A percentile compares a stretch with the other conserved stretches of the same genome.
phyloP scores from a whole-genome alignment of 2,888 invertebrate species.

The Smittia sp. region DNA sequence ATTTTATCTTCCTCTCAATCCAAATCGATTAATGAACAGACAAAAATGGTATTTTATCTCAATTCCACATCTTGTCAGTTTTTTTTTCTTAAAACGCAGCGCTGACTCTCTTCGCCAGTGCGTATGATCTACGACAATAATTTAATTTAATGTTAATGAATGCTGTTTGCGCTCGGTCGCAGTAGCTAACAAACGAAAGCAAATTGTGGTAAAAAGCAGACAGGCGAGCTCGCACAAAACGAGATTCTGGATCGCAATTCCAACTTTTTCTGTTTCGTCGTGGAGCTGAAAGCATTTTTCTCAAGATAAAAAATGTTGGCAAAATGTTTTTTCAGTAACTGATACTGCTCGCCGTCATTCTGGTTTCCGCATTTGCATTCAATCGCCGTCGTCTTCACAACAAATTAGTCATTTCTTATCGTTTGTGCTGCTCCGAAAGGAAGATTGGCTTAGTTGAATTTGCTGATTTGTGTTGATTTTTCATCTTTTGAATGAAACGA shows the following conservation, averaged over 20 bases:
- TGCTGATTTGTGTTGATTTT: too few species aligned
- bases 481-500: not conserved
- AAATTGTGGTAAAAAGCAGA: not conserved
- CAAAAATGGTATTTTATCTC: slow-evolving; percentile 25
- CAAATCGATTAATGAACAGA: slow-evolving; percentile 7
- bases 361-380: not conserved
- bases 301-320: slow-evolving; percentile 4
- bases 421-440: too few species aligned
- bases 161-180: not conserved
- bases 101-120: not conserved
- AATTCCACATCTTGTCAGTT: slow-evolving; percentile 25
- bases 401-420: not conserved
- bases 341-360: not conserved
- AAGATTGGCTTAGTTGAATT: too few species aligned
- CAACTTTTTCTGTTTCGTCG: not conserved
- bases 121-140: slow-evolving; percentile 25
- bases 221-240: not conserved
- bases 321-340: slow-evolving; percentile 17
- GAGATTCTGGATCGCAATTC: not conserved
- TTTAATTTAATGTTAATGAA: slow-evolving; percentile 35
- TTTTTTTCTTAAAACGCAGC: not conserved
- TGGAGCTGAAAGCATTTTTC: not conserved
- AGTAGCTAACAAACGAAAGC: not conserved
- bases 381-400: not conserved
- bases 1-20: not conserved